Percentiles rank a stretch among this genome's conserved stretches.
phyloP scores from a whole-genome alignment of 2,797 vertebrate genomes.

The Alcedo quadribrachys region DNA sequence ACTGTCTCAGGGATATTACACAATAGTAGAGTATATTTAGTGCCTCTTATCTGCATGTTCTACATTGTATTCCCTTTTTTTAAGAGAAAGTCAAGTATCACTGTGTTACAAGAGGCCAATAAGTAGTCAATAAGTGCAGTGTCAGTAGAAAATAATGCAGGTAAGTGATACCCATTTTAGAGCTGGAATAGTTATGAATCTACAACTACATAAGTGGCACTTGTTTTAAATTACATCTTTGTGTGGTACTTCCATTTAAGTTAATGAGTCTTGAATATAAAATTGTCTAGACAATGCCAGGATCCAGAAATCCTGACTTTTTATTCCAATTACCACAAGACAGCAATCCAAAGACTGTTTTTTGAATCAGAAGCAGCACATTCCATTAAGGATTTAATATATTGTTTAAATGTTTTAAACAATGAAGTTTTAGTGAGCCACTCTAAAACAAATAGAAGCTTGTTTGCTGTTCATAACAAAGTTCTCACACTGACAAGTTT shows the following conservation, averaged over 20 bases:
- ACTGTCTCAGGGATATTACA: neutral
- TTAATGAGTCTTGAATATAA: neutral
- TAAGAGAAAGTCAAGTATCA: neutral
- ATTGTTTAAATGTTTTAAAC: constrained; percentile 31
- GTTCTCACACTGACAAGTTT: constrained; percentile 8
- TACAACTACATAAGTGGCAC: neutral
- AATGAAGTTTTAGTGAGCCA: neutral
- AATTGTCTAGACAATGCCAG: neutral
- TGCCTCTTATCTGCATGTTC: neutral
- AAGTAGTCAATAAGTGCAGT: neutral
- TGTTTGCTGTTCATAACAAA: constrained; percentile 14
- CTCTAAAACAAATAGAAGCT: constrained; percentile 15
- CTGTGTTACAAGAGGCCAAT: neutral
- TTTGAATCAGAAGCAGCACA: neutral
- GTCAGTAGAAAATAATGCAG: neutral
- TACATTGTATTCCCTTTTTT: neutral
- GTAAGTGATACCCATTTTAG: neutral
- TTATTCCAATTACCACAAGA: neutral
- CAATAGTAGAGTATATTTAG: neutral
- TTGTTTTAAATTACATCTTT: neutral
- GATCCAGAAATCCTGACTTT: neutral
- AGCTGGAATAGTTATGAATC: neutral
- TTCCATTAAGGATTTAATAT: neutral
- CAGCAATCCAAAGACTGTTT: neutral
- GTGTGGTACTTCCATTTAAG: neutral